A percentile compares a stretch with the other conserved stretches of the same genome.
Conservation (phyloP, 2,113 vertebrate genomes). For the Zootoca vivipara region DNA sequence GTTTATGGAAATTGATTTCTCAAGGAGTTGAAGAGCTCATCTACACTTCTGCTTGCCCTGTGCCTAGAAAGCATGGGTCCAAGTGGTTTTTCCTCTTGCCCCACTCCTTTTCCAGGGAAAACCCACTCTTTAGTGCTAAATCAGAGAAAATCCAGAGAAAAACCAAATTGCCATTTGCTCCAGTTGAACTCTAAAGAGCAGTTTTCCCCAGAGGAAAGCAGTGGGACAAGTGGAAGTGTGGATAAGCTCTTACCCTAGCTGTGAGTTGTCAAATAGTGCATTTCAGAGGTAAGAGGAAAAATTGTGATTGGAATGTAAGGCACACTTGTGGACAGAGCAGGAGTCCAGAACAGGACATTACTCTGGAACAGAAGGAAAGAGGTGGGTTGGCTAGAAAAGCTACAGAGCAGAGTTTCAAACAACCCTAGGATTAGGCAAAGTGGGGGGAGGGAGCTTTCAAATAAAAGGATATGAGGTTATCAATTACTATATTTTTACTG, state of each 20-base stretch:
- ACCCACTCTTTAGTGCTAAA: no score
- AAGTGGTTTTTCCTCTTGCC: no score
- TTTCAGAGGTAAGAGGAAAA: not conserved
- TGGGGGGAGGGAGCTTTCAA: not conserved
- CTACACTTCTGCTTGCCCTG: no score
- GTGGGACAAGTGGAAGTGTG: no score
- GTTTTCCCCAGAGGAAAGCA: no score
- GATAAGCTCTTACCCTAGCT: not conserved
- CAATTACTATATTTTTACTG: not conserved
- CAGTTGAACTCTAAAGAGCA: no score
- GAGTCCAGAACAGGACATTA: not conserved
- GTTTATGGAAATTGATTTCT: no score
- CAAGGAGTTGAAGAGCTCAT: not conserved
- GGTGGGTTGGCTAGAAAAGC: not conserved
- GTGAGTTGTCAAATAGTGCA: not conserved
- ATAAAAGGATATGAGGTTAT: not conserved
- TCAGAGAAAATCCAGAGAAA: no score
- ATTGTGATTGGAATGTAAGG: not conserved
- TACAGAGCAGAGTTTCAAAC: not conserved
- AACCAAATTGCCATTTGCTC: no score
- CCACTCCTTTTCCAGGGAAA: no score
- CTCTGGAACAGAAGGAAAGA: not conserved
- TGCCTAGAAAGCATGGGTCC: no score
- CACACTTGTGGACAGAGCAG: no score
- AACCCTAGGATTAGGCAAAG: not conserved